Conservation (phyloP, 2,797 vertebrate species). For the Taeniopygia guttata region DNA sequence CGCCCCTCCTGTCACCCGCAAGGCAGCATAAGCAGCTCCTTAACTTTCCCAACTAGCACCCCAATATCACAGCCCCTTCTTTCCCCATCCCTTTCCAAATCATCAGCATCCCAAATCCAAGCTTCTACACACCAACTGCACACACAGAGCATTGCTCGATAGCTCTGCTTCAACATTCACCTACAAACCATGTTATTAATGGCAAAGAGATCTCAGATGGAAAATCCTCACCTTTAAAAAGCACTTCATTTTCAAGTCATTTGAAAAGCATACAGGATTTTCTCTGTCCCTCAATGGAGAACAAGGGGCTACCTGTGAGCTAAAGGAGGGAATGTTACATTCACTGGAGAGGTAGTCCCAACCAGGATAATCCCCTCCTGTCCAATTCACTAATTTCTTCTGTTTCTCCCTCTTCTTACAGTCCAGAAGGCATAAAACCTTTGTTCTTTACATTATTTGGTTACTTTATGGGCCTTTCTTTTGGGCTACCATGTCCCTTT, state of each 20-base stretch:
- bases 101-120: not conserved
- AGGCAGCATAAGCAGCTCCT: not conserved
- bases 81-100: not conserved
- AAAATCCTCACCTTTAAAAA: not conserved
- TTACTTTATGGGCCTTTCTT: not conserved
- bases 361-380: not conserved
- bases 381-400: not conserved
- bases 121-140: not conserved
- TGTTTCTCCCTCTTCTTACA: not conserved
- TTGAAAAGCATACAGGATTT: not conserved
- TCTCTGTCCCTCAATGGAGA: not conserved
- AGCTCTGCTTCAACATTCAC: not conserved
- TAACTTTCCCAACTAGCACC: not conserved
- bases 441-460: not conserved
- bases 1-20: not conserved
- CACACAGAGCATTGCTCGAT: not conserved
- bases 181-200: not conserved
- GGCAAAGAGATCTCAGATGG: not conserved
- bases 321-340: not conserved
- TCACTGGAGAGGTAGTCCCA: not conserved
- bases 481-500: not conserved
- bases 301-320: not conserved
- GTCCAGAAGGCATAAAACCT: not conserved
- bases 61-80: not conserved
- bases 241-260: not conserved